Percentiles rank a stretch among this genome's conserved stretches.
Evolutionary conservation across 2,113 vertebrate genomes (phyloP).

Genomic region (Donacobius atricapilla): DNA sequence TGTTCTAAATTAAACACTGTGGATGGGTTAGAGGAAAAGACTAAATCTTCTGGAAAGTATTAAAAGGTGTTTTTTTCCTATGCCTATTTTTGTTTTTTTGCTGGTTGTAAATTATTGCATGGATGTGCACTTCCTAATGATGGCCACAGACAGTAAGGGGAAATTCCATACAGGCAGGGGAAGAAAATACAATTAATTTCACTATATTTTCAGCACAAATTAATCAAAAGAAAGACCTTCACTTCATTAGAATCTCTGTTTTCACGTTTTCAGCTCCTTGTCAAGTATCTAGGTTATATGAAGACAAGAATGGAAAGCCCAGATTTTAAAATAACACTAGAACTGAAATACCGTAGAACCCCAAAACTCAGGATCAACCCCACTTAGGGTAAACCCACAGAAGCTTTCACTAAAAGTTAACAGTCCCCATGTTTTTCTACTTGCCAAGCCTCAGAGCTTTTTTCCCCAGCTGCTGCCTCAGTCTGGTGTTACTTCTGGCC

Average conservation of each 20-base stretch:
- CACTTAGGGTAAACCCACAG: background rate
- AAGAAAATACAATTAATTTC: constrained; percentile 56
- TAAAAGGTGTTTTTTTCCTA: background rate
- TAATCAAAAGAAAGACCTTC: constrained; percentile 14
- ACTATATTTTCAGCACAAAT: constrained; percentile 3
- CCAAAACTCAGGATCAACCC: background rate
- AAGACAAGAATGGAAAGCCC: background rate
- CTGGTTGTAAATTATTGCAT: constrained; percentile 51
- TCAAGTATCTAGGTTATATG: background rate
- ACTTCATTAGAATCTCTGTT: constrained; percentile 18
- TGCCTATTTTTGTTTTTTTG: constrained; percentile 12
- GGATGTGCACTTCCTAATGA: constrained; percentile 51
- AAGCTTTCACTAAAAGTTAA: background rate
- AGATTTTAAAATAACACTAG: background rate
- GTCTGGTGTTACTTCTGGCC: background rate
- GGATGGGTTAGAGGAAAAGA: background rate
- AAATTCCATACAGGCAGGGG: constrained; percentile 53
- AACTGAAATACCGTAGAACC: background rate
- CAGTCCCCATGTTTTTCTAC: background rate
- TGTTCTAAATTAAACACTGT: background rate
- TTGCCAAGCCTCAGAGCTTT: background rate
- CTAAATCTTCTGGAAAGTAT: background rate
- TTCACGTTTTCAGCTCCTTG: background rate
- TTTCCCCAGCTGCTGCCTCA: background rate
- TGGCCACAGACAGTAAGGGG: constrained; percentile 28